A percentile compares a stretch with the other conserved stretches of the same genome.
Conservation (phyloP, 2,113 vertebrate species). For the Myiozetetes cayanensis region DNA sequence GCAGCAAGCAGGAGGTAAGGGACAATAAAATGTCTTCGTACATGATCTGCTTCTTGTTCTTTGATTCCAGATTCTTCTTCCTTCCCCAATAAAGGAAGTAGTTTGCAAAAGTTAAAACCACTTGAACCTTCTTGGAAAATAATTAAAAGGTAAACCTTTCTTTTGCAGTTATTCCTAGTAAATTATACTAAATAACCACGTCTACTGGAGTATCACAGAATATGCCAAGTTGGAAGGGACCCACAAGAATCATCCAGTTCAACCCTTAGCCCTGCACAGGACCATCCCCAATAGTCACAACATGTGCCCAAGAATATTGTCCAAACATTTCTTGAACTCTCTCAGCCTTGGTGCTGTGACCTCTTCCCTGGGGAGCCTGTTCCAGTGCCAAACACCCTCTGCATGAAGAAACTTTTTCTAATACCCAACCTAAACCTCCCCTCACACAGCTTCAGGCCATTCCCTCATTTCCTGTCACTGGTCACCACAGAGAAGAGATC, state of each 20-base stretch:
- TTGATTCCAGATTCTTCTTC: background rate
- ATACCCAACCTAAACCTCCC: too few species aligned
- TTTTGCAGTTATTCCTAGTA: background rate
- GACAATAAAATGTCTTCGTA: background rate
- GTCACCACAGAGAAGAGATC: too few species aligned
- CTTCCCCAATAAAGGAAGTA: background rate
- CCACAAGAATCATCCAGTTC: background rate
- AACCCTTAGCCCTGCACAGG: background rate
- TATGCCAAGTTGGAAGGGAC: background rate
- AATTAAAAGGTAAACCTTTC: background rate
- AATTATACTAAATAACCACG: background rate
- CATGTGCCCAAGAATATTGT: too few species aligned
- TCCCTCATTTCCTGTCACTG: too few species aligned
- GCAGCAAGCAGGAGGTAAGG: background rate
- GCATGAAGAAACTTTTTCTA: too few species aligned
- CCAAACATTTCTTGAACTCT: too few species aligned
- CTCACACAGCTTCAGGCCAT: too few species aligned
- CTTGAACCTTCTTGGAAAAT: background rate
- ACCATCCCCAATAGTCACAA: background rate
- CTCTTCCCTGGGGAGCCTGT: too few species aligned
- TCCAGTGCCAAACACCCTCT: too few species aligned
- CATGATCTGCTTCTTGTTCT: background rate
- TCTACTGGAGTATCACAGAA: background rate
- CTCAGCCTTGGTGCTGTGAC: too few species aligned
- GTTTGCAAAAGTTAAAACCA: background rate